Base-by-base conservation (phyloP, 2,113 vertebrate genomes). In the Pseudolaguvia tuberculata region DNA sequence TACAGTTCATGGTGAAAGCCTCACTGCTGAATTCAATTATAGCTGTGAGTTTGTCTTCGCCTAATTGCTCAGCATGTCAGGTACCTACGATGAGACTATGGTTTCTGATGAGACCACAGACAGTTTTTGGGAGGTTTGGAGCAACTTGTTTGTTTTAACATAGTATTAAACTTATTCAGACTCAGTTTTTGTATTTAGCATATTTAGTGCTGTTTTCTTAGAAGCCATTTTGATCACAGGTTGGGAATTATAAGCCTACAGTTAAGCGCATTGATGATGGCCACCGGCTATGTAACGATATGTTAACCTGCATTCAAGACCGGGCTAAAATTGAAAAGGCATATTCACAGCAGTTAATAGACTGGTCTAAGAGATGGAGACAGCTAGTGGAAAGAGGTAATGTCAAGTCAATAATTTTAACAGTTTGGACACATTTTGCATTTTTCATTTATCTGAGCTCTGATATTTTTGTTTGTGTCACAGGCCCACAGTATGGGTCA, bases 271-370 rank as follows among this genome's bases (percentile, higher is more conserved):
- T 95, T 0, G 96, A 98, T 0, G 96, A 98, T 0, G 96, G 96
- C 0, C 93, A 98, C 84, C 90, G 96, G 59, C 92, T 98, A 78
- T 98, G 96, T 89, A 98, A 95, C 1, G 96, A 98, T 85, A 87
- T 98, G 80, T 96, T 98, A 95, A 96, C 82, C 90, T 98, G 96
- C 25, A 90, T 98, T 80, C 96, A 98, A 14, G 96, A 98, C 84
- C 89, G 96, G n/a, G 94, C 96, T 87, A 98, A 98, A 88, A 97
- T 98, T 1, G 96, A 98, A 90, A 98, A 97, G 83, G 89, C 91
- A 3, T 98, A 98, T 0, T 87, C 92, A 1, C 96, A 98, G 91
- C 96, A 98, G 83, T 93, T 98, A 83, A 94, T 93, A 0, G 96
- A 98, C 81, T 98, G 96, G 96, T 94, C 95, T 83, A 98, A 96